Evolutionary conservation across 2,113 vertebrate genomes (phyloP).

Genomic region (Sebastes schlegelii): DNA sequence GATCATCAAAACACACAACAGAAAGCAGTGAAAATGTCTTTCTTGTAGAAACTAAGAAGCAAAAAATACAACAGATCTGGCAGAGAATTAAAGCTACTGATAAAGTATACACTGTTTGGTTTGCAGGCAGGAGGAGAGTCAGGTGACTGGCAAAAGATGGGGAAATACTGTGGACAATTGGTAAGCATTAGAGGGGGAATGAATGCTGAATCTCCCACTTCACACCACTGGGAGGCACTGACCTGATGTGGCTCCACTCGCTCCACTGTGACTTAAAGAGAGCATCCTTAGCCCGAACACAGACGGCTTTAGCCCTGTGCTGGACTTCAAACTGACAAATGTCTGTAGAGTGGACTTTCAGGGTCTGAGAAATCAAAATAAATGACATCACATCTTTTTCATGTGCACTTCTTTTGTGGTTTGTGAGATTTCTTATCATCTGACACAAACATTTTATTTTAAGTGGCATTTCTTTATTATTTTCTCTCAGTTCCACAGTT

Average conservation of each 20-base stretch:
- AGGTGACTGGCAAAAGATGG: background rate
- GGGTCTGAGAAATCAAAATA: slow-evolving; percentile 20
- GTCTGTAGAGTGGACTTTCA: slow-evolving; percentile 42
- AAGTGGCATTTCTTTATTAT: background rate
- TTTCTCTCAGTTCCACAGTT: background rate
- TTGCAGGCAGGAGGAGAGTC: background rate
- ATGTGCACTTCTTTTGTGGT: background rate
- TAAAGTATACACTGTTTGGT: background rate
- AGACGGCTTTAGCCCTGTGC: slow-evolving; percentile 46
- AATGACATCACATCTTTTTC: background rate
- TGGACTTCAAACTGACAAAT: slow-evolving; percentile 60
- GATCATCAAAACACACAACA: background rate
- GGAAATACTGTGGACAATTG: background rate
- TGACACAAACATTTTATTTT: background rate
- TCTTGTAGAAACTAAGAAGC: background rate
- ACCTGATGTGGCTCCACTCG: slow-evolving; percentile 78
- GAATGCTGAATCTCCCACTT: background rate
- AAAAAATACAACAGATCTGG: no score
- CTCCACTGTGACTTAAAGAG: slow-evolving; percentile 79
- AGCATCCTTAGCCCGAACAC: slow-evolving; percentile 76
- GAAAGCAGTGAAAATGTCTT: background rate
- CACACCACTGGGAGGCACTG: slow-evolving; percentile 23
- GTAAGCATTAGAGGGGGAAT: background rate
- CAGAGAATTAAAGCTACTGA: background rate
- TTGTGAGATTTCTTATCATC: background rate